phyloP scores from a whole-genome alignment of 2,888 invertebrate genomes.

The Aleiodes leptofemur region DNA sequence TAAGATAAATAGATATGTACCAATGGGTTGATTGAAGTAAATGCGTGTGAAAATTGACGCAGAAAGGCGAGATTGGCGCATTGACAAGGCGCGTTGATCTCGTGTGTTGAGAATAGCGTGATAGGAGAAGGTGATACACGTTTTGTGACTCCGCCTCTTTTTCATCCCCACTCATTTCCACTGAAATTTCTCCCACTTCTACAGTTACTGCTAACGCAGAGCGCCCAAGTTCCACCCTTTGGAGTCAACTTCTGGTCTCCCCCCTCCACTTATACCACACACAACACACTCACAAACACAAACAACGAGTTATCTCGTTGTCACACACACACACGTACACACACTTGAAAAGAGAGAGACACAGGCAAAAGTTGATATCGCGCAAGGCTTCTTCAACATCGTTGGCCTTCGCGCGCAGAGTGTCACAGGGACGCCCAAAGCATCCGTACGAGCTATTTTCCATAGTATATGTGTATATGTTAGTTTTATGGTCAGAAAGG shows the following conservation, averaged over 20 bases:
- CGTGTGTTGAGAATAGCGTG: conserved; percentile 59
- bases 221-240: conserved; percentile 23
- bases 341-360: not conserved
- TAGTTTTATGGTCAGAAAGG: conserved; percentile 40
- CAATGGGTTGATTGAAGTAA: conserved; percentile 58
- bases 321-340: conserved; percentile 47
- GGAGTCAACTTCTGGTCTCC: conserved; percentile 6
- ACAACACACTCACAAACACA: not conserved
- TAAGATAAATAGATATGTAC: no score
- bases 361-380: conserved; percentile 36
- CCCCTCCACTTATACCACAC: conserved; percentile 48
- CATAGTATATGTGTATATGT: conserved; percentile 52
- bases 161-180: conserved; percentile 49
- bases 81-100: conserved; percentile 59
- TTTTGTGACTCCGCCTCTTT: conserved; percentile 61
- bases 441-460: conserved; percentile 61
- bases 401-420: conserved; percentile 71
- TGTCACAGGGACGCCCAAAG: conserved; percentile 70
- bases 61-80: conserved; percentile 56
- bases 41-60: conserved; percentile 69
- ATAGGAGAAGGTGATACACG: conserved; percentile 67
- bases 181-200: conserved; percentile 56
- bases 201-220: conserved; percentile 50
- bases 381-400: conserved; percentile 58
- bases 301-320: conserved; percentile 33